Conservation (phyloP, 2,888 invertebrate genomes). For the Watsonalla cultraria region DNA sequence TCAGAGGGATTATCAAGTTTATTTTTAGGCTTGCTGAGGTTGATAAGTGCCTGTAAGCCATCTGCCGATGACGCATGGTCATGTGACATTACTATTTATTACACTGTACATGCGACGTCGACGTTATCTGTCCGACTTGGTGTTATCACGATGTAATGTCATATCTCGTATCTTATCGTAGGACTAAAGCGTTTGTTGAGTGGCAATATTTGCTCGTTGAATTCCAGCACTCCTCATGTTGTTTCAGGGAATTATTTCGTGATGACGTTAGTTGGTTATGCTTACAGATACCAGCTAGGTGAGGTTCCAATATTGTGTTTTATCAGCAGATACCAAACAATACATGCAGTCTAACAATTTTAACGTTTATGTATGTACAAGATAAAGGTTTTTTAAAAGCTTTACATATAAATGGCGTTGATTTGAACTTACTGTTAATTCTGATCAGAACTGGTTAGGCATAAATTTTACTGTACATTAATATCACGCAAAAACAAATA, state of each 20-base stretch:
- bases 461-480: neutral
- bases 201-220: conserved; percentile 48
- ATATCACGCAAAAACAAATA: neutral
- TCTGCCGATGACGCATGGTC: conserved; percentile 31
- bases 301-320: neutral
- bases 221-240: conserved; percentile 37
- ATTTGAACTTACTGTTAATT: no score
- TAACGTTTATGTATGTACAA: no score
- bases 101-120: conserved; percentile 7
- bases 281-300: neutral
- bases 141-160: conserved; percentile 23
- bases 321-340: neutral
- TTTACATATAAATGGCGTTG: no score
- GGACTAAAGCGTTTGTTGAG: conserved; percentile 28
- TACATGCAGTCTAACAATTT: no score
- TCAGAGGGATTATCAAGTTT: neutral
- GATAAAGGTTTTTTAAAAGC: no score
- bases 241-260: conserved; percentile 34
- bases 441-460: neutral
- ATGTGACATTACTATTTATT: conserved; percentile 35
- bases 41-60: conserved; percentile 13
- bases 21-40: neutral
- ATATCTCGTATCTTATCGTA: conserved; percentile 25
- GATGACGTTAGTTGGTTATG: conserved; percentile 24
- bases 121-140: conserved; percentile 25